phyloP scores from a whole-genome alignment of 2,797 vertebrate species.

The Prionace glauca region DNA sequence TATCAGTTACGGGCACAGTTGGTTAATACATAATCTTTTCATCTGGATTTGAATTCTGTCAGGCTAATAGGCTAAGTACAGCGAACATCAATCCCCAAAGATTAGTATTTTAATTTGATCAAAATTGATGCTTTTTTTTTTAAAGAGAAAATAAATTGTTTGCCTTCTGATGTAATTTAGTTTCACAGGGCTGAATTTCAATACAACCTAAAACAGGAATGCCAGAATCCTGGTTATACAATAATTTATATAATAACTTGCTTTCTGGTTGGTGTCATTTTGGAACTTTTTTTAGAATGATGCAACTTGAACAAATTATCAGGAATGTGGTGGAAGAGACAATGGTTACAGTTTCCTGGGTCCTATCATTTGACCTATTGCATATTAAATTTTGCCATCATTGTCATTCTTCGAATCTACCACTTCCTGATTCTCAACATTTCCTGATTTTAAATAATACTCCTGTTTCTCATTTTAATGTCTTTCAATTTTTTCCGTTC shows the following conservation, averaged over 20 bases:
- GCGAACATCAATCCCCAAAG: not conserved
- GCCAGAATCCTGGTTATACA: not conserved
- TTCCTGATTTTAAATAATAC: not conserved
- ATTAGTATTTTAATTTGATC: not conserved
- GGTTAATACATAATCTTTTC: not conserved
- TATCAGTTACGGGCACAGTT: not conserved
- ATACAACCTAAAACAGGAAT: not conserved
- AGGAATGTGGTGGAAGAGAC: not conserved
- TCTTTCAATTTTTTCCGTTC: not conserved
- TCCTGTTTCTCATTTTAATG: not conserved
- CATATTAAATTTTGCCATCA: not conserved
- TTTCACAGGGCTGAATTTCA: not conserved
- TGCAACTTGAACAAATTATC: not conserved
- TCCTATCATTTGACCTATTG: not conserved
- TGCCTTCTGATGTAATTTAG: not conserved
- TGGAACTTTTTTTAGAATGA: not conserved
- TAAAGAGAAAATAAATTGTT: not conserved
- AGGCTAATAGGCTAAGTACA: not conserved
- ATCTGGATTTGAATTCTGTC: not conserved
- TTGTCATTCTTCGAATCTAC: not conserved
- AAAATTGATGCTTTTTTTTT: not conserved
- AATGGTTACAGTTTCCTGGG: not conserved
- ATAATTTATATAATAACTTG: not conserved
- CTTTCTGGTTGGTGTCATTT: not conserved
- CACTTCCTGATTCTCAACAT: not conserved